Evolutionary conservation across 2,113 vertebrate genomes (phyloP), one percentile per base, ranked within the genome.

Genomic region (Muntiacus reevesi): DNA sequence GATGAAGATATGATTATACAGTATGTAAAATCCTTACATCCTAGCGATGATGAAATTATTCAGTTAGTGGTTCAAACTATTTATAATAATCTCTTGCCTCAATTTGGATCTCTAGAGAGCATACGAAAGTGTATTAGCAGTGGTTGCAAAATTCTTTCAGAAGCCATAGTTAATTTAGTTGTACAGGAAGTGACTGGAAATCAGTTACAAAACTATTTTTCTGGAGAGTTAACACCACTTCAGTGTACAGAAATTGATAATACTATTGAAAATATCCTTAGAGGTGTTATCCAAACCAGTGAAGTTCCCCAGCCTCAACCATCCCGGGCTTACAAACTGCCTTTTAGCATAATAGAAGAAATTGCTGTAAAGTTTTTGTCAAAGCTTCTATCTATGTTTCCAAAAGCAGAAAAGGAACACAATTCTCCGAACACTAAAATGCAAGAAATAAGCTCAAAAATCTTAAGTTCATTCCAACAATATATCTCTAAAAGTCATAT

Each of bases 161-260:
- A 98, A 83, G 92, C 82, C 33, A 94, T 96, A 59, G 94, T 62
- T 19, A 91, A 87, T 82, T 83, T 94, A 74, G 60, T 97, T 78
- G 30, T 97, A 50, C 50, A 40, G 28, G 95, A 98, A 95, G 60
- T 96, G 13, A 47, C 94, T 62, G 91, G 79, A n/a, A 96, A 86
- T 93, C 94, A 96, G 45, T 43, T 97, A 83, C 96, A 98, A 84
- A 81, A 60, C 8, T 97, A 95, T 91, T 98, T 97, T 95, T 97
- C 87, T 36, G 84, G 96, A 81, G 94, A 94, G 30, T 57, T 95
- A 50, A 96, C 12, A 14, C 78, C 91, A 36, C 33, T 55, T 81
- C 91, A 92, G 25, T 86, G 55, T 83, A 71, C 9, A 25, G 71
- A 97, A 91, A 67, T 89, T 27, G 90, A 95, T 36, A 79, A 1